Conservation (phyloP, 2,888 invertebrate species). For the Coleophora deauratella region DNA sequence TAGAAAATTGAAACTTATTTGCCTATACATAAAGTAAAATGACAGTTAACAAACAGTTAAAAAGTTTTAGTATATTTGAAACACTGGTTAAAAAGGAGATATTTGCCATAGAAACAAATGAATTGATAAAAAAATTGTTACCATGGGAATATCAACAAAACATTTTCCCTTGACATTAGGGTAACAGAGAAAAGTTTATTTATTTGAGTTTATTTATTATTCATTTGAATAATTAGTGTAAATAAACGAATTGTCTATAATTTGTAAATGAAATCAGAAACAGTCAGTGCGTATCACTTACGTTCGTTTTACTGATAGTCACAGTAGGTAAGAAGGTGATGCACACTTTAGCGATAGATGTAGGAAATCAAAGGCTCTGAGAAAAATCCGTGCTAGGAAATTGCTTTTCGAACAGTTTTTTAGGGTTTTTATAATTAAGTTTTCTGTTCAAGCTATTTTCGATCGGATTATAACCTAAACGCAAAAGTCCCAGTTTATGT, state of each 20-base stretch:
- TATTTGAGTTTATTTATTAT: constrained; percentile 7
- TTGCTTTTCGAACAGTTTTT: no score
- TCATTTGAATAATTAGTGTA: constrained; percentile 6
- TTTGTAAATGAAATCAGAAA: constrained; percentile 1
- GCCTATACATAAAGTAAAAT: not conserved
- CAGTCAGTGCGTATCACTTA: constrained; percentile 1
- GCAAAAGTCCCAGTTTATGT: no score
- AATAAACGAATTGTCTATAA: constrained; percentile 5
- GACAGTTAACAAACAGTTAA: no score
- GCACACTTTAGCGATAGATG: no score
- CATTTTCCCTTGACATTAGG: not conserved
- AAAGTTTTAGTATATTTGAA: no score
- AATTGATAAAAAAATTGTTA: constrained; percentile 21
- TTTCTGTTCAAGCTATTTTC: no score
- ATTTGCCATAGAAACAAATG: constrained; percentile 29
- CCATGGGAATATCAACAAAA: constrained; percentile 35
- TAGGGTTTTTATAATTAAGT: no score
- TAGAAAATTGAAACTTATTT: constrained; percentile 24
- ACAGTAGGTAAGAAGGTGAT: not conserved
- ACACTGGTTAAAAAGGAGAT: not conserved
- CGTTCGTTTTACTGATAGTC: constrained; percentile 7
- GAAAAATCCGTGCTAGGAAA: no score
- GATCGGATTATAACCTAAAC: no score
- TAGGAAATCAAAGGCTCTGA: no score
- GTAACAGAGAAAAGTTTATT: constrained; percentile 4